These are phyloP conservation scores for Pasiphila rectangulata DNA, from an alignment of 2,888 invertebrate genomes.

Conservation along the genomic window DNA sequence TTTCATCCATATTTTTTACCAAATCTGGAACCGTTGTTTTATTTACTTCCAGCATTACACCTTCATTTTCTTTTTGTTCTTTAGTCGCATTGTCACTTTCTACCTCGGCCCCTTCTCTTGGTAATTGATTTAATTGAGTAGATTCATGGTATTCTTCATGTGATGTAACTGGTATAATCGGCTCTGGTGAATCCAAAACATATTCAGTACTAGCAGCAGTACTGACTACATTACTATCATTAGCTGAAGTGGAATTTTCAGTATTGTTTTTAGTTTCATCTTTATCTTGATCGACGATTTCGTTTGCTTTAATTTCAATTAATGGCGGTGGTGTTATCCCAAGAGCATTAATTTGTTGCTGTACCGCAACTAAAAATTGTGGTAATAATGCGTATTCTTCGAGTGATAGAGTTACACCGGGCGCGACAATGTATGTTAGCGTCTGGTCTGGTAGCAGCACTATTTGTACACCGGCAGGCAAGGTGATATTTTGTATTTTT, in stretches of 20 bases:
- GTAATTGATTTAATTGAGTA: too few species aligned
- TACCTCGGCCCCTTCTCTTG: too few species aligned
- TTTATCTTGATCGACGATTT: constrained; percentile 11
- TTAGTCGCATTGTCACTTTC: too few species aligned
- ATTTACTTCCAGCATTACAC: not conserved
- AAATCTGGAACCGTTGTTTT: not conserved
- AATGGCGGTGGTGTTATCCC: constrained; percentile 17
- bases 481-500: constrained; percentile 4
- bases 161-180: not conserved
- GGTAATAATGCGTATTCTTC: constrained; percentile 20
- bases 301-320: not conserved
- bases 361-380: constrained; percentile 16
- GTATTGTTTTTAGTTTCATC: not conserved
- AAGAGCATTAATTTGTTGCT: constrained; percentile 19
- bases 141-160: not conserved
- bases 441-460: constrained; percentile 39
- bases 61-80: not conserved
- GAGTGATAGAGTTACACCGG: constrained; percentile 20
- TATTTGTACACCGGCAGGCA: constrained; percentile 44
- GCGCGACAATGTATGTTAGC: constrained; percentile 26
- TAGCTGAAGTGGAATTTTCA: too few species aligned
- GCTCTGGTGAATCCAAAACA: not conserved
- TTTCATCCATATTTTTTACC: not conserved
- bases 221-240: too few species aligned
- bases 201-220: not conserved